Base-by-base conservation (phyloP, 1,140 invertebrate species). In the Trichonephila inaurata region DNA sequence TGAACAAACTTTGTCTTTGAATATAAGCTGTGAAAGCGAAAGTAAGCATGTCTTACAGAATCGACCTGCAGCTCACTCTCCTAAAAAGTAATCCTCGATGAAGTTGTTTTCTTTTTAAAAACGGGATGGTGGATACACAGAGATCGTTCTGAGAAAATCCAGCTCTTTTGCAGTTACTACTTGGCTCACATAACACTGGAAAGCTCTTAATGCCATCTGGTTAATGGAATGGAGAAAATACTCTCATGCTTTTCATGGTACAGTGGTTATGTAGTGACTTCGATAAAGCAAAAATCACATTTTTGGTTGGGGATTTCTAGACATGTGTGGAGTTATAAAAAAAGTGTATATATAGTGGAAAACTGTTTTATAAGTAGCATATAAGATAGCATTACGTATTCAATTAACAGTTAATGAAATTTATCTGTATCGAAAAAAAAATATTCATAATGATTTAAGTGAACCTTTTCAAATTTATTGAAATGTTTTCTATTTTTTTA, bases 91-190 rank as follows among this genome's bases (percentile, higher is more conserved):
- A 77, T 77, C 72, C 72, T 16, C 10, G 28, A 69, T n/a, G 66
- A 77, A 77, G 72, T 40, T 77, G 33, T 33, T 77, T 77, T 77
- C 72, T 77, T 77, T 33, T 40, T 40, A 33, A 77, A 77, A 33
- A 33, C 28, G 16, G 18, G 7, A 18, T 77, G 28, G 14, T 14
- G 28, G 6, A 18, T 77, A 28, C 72, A 40, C 18, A 10, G 28
- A 14, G 14, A 18, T 40, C 72, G 18, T 77, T 77, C 33, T 33
- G 16, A 18, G 28, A 33, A 77, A 77, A 77, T 77, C 33, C 72
- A 77, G 72, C 51, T 77, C 28, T 77, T 16, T 5, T 33, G 72
- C 72, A 77, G 28, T 16, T 33, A 33, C 28, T 77, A 77, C 72
- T 77, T 28, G 16, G 14, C 51, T 51, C 10, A 40, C 33, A 33